Evolutionary conservation across 1,140 invertebrate species (phyloP).

Genomic region (Pogonus chalceus): DNA sequence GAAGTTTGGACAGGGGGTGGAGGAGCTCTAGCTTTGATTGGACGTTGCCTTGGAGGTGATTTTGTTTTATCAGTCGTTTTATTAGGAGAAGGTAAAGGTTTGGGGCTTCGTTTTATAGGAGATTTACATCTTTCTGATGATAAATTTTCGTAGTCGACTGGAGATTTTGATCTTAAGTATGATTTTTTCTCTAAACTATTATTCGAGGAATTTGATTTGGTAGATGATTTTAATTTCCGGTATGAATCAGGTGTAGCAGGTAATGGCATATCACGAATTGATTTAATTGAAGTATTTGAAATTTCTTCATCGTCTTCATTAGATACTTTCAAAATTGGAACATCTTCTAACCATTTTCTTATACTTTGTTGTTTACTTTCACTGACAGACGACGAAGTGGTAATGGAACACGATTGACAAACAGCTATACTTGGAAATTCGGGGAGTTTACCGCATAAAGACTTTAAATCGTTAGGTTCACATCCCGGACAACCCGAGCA

Average conservation of each 20-base stretch:
- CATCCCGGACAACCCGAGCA: slow-evolving; percentile 59
- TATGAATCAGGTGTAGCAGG: background rate
- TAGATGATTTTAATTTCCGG: background rate
- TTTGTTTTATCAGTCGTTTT: too few relatives aligned
- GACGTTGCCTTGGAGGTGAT: slow-evolving; percentile 7
- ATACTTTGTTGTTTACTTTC: slow-evolving; percentile 62
- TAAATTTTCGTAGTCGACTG: too few relatives aligned
- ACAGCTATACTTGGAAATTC: slow-evolving; percentile 36
- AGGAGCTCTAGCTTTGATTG: slow-evolving; percentile 17
- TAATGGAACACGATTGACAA: slow-evolving; percentile 42
- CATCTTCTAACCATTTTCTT: slow-evolving; percentile 67
- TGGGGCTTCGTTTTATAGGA: too few relatives aligned
- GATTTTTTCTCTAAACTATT: background rate
- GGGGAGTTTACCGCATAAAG: slow-evolving; percentile 31
- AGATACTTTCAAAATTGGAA: slow-evolving; percentile 40
- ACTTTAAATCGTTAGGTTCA: slow-evolving; percentile 34
- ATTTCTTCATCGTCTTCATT: slow-evolving; percentile 30
- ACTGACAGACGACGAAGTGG: slow-evolving; percentile 38
- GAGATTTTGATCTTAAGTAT: too few relatives aligned
- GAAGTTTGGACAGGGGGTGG: slow-evolving; percentile 18
- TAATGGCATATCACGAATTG: slow-evolving; percentile 13
- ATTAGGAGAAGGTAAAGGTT: too few relatives aligned
- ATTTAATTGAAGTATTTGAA: slow-evolving; percentile 27
- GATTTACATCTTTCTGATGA: too few relatives aligned
- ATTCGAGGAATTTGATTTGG: background rate